Base-by-base conservation (phyloP, 2,113 vertebrate genomes). In the Todiramphus saurophagus region DNA sequence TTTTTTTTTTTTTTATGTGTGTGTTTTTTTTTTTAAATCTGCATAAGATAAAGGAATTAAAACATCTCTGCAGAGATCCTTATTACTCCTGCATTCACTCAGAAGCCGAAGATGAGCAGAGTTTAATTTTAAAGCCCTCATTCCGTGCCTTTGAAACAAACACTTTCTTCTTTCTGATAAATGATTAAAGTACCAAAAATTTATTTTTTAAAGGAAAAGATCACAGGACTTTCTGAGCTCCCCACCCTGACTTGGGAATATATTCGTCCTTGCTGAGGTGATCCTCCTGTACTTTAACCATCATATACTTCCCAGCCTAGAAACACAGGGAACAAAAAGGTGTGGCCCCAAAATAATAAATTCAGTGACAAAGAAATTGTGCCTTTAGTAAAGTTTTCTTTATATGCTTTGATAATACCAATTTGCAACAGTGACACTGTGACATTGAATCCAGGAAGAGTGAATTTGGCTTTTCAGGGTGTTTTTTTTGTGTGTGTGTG, bases 141-240 rank as follows among this genome's bases (percentile, higher is more conserved):
- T 92, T 95, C 93, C 60, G 20, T 14, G 43, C 43, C 94, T 96
- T 95, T 93, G 90, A 63, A 97, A 97, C 46, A 94, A 90, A 95
- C 16, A 7, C 39, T 78, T 50, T 86, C 51, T 58, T 90, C 91
- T 44, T 94, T 79, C 78, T 85, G 82, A 68, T 84, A 97, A 95
- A 84, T 94, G 90, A 96, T 95, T 94, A 62, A 97, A 97, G 64
- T 78, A 80, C 89, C 44, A 90, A 72, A 35, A 33, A 60, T 80
- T 89, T 74, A 37, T 93, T 97, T 97, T 89, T 97, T 96, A 86
- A 78, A 92, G 94, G 39, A 51, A 84, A 94, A 89, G 93, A 95
- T 89, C 84, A 60, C 30, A 53, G 85, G 68, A 77, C 94, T 96
- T 93, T 84, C 92, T 35, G 59, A 89, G 84, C 84, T 96, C 25